A percentile compares a stretch with the other conserved stretches of the same genome.
These are phyloP conservation scores for Agriopis leucophaearia DNA, from an alignment of 2,888 invertebrate species.

Conservation along the genomic window DNA sequence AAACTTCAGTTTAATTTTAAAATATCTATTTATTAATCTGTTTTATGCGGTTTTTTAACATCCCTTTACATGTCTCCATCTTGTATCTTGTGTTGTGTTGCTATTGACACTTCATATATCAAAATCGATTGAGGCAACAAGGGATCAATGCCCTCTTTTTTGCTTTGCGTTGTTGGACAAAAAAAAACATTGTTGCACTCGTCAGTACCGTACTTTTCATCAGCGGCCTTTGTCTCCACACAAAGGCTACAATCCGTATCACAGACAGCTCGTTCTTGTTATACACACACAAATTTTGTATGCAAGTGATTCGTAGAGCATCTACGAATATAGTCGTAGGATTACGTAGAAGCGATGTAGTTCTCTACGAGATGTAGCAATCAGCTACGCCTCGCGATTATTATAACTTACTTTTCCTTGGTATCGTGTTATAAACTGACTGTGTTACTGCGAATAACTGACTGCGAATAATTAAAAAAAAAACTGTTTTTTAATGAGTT, in stretches of 20 bases:
- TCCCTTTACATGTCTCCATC: no score
- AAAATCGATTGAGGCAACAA: no score
- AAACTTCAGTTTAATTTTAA: no score
- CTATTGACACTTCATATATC: no score
- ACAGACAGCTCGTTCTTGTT: constrained; percentile 12
- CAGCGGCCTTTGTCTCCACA: constrained; percentile 24
- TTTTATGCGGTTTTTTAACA: no score
- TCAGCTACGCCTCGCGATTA: neutral
- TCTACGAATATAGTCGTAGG: neutral
- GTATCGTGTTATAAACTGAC: neutral
- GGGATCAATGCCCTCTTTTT: neutral
- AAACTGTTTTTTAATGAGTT: no score
- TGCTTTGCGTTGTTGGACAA: neutral
- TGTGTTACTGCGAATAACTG: no score
- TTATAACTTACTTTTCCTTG: neutral
- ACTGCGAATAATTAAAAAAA: no score
- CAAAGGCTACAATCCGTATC: constrained; percentile 28
- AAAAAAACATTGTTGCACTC: neutral
- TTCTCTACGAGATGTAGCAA: constrained; percentile 9
- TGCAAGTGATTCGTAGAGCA: neutral
- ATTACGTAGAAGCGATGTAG: constrained; percentile 6
- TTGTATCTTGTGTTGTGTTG: no score
- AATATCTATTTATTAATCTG: no score
- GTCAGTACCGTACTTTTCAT: constrained; percentile 27
- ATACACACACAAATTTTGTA: neutral